Evolutionary conservation across 2,797 vertebrate species (phyloP).

Genomic region (Syncerus caffer): DNA sequence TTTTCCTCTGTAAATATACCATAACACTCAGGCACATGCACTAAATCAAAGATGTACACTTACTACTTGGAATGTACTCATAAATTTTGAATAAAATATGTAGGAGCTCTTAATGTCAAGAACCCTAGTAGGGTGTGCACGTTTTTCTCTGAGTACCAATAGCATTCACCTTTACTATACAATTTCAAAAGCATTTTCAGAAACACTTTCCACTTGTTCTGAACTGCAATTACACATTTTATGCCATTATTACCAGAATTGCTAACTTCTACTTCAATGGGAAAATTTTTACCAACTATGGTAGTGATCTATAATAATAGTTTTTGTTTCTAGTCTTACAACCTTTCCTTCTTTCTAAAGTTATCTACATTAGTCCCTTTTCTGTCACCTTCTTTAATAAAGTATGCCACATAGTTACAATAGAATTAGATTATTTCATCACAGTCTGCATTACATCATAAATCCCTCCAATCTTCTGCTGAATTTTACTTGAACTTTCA

Average conservation of each 20-base stretch:
- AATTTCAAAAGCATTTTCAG: not conserved
- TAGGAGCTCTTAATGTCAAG: not conserved
- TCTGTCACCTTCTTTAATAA: not conserved
- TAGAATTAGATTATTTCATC: not conserved
- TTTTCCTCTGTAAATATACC: not conserved
- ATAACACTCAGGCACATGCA: not conserved
- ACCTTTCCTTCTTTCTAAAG: not conserved
- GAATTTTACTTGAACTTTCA: not conserved
- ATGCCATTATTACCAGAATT: not conserved
- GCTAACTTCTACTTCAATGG: no score
- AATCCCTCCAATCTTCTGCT: not conserved
- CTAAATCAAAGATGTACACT: not conserved
- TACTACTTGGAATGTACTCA: not conserved
- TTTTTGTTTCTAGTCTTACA: not conserved
- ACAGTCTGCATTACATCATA: not conserved
- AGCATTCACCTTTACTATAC: not conserved
- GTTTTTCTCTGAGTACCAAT: not conserved
- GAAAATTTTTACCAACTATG: not conserved
- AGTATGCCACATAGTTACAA: not conserved
- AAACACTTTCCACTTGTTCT: not conserved
- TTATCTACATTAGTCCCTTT: not conserved
- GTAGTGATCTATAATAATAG: not conserved
- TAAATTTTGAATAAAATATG: not conserved
- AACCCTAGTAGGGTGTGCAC: accelerated
- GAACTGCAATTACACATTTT: not conserved